Evolutionary conservation across 2,888 invertebrate genomes (phyloP), one percentile per base, ranked within the genome.

Genomic region (Diaprepes abbreviatus): DNA sequence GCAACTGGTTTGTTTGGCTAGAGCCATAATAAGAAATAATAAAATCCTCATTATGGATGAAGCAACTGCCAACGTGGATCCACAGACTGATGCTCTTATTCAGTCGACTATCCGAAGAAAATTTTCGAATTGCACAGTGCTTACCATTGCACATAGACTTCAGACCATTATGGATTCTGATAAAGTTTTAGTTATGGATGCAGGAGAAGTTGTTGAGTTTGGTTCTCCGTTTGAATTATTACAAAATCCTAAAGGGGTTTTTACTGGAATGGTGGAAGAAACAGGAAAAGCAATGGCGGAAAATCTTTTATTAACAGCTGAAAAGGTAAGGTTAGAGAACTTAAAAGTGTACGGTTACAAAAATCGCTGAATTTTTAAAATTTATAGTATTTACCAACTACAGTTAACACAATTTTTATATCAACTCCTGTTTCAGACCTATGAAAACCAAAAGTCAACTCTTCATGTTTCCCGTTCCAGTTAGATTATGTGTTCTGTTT

Each of bases 101-200:
- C 94, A 94, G 79, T 86, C 85, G 17, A 92, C 93, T 0, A 93
- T 94, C 70, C 24, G 92, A 70, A 86, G 85, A 58, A 92, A 92
- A 81, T 94, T 94, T 79, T 87, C 86, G 0, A 86, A 89, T 17
- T 93, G 93, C 80, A 93, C 93, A 0, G 93, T 94, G 28, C 86
- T 95, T 31, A 94, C 94, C 0, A 93, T 95, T 50, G 94, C 94
- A 19, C 94, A 95, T 83, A 87, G 94, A 45, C 87, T 95, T 3
- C 90, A 94, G 78, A 94, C 94, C 0, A 91, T 95, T 54, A 94
- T 95, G 91, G 94, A 95, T 83, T 93, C 92, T 0, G 92, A 93
- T 84, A 89, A 89, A 83, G 91, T 94, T 59, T 80, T 94, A 74
- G 93, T 94, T 9, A 90, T 94, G 88, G 91, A 93, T 80, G 90